Base-by-base conservation (phyloP, 2,113 vertebrate genomes). In the Rissa tridactyla region DNA sequence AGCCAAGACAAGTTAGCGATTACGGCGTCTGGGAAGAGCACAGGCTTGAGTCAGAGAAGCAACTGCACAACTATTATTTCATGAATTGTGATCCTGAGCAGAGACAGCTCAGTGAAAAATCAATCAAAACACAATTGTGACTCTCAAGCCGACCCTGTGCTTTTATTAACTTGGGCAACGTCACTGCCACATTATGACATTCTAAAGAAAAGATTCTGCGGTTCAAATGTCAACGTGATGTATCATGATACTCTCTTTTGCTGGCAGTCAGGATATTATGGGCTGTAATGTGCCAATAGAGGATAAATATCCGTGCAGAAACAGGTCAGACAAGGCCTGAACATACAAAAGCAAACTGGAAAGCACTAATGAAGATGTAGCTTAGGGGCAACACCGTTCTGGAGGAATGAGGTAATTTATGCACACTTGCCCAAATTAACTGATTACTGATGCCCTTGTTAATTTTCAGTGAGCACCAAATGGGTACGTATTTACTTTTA, bases 111-210 rank as follows among this genome's bases (percentile, higher is more conserved):
- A 75, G 57, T 1, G 6, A 55, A 49, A 42, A 66, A 96, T 96
- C 94, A 36, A 95, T 94, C 66, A 72, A 91, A 97, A 94, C 78
- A 3, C 34, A 49, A 94, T 94, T 91, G 83, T 23, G 71, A 15
- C 46, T 92, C 81, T 57, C 65, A 57, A 81, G 60, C 54, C 86
- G 69, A 21, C 13, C 58, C 68, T 21, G 26, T 12, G 30, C 52
- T 89, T 86, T 95, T 90, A 96, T 96, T 82, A 68, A 73, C 76
- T 68, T 20, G 85, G 82, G 91, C 86, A 55, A 69, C 78, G 46
- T 16, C 82, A 69, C 49, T 54, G 40, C 69, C 72, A 73, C 66
- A 68, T 69, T 75, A 76, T 0, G 3, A 76, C 70, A 27, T 79
- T 29, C 73, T 52, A 3, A 57, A 78, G 82, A 71, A 76, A 90